phyloP scores from a whole-genome alignment of 1,140 invertebrate genomes.

The Linepithema humile region DNA sequence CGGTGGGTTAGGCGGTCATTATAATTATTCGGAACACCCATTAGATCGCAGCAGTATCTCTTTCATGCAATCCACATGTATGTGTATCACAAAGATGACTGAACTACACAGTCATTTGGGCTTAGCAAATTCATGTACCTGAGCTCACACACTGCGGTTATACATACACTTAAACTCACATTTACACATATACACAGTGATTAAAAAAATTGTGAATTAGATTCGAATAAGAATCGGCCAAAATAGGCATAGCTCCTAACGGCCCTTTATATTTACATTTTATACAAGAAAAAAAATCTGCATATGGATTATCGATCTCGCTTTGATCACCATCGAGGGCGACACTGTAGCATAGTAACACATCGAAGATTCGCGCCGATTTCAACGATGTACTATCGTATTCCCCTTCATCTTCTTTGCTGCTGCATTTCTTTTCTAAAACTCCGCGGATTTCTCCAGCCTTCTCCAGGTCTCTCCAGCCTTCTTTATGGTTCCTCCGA shows the following conservation, averaged over 20 bases:
- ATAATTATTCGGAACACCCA: not conserved
- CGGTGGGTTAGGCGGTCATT: not conserved
- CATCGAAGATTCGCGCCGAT: slow-evolving; percentile 70
- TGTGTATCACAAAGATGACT: no score
- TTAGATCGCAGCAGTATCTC: not conserved
- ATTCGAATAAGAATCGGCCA: no score
- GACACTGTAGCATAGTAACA: slow-evolving; percentile 83
- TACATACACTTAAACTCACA: no score
- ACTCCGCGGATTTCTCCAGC: slow-evolving; percentile 64
- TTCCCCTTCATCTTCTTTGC: slow-evolving; percentile 69
- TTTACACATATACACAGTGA: no score
- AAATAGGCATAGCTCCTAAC: no score
- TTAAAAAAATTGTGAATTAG: no score
- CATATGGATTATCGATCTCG: not conserved
- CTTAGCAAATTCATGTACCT: no score
- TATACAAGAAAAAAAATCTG: no score
- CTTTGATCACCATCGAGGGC: slow-evolving; percentile 62
- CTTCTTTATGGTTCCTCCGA: slow-evolving; percentile 65
- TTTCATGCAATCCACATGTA: not conserved
- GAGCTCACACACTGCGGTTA: no score
- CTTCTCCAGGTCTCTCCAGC: slow-evolving; percentile 60
- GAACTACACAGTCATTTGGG: no score
- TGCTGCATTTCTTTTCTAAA: slow-evolving; percentile 64
- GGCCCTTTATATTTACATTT: no score
- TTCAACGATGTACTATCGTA: slow-evolving; percentile 73